A percentile compares a stretch with the other conserved stretches of the same genome.
Evolutionary conservation across 2,888 invertebrate genomes (phyloP).

Genomic region (Clivina fossor): DNA sequence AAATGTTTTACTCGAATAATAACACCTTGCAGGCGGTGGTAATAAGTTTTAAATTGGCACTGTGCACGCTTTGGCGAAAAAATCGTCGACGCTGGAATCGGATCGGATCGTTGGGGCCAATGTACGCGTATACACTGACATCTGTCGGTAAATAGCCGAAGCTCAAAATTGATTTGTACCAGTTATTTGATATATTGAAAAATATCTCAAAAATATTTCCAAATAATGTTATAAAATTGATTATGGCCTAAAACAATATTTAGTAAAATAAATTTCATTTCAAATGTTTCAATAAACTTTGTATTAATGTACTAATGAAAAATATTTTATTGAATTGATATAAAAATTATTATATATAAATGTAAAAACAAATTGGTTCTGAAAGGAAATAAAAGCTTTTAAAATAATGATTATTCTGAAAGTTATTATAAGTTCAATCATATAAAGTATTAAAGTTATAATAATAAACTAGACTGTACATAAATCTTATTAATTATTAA

Average conservation of each 20-base stretch:
- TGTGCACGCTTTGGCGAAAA: slow-evolving; percentile 10
- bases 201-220: too few relatives aligned
- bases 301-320: background rate
- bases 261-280: too few relatives aligned
- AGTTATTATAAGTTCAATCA: slow-evolving; percentile 1
- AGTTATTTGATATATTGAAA: too few relatives aligned
- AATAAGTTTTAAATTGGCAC: slow-evolving; percentile 32
- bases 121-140: slow-evolving; percentile 22
- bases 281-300: too few relatives aligned
- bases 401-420: slow-evolving; percentile 13
- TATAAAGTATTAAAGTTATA: too few relatives aligned
- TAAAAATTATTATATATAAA: background rate
- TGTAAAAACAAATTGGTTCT: background rate
- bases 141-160: slow-evolving; percentile 29
- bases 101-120: slow-evolving; percentile 9
- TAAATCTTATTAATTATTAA: slow-evolving; percentile 21
- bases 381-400: background rate
- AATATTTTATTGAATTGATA: background rate
- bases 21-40: slow-evolving; percentile 22
- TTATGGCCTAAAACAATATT: too few relatives aligned
- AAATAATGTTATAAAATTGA: too few relatives aligned
- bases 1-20: slow-evolving; percentile 29
- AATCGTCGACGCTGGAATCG: background rate
- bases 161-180: slow-evolving; percentile 15
- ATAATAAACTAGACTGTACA: background rate